Base-by-base conservation (phyloP, 2,888 invertebrate genomes). In the Andrena praecox region DNA sequence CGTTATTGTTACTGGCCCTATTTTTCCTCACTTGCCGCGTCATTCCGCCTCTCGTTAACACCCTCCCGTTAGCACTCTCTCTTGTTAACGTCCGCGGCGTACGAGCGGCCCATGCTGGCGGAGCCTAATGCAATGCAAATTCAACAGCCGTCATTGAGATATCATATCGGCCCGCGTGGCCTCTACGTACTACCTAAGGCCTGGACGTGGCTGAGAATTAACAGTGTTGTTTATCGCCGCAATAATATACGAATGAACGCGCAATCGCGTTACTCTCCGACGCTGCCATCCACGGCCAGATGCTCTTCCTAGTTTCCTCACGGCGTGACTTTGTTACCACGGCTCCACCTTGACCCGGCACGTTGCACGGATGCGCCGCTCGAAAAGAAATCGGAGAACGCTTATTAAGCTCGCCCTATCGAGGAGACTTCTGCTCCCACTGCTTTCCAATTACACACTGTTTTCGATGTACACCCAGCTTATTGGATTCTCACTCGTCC, bases 61-160 rank as follows among this genome's bases (percentile, higher is more conserved):
- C 68, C 24, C 72, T 66, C 48, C 66, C 78, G 60, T 77, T 68
- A 66, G 67, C 80, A 71, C 81, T 73, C 69, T 60, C 75, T 72
- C 68, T 71, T 60, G 82, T 78, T 82, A 79, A 79, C 71, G 71
- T 68, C 20, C 63, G 67, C 20, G 56, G 66, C 42, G 29, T n/a
- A 20, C 20, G 10, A 56, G 48, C 52, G 54, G 33, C 54, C 67
- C 64, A 56, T 59, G 62, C 10, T 29, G 62, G 20, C 42, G 62
- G 10, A 56, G 60, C 60, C 75, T 78, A 77, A 81, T 78, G 84
- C 84, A 69, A 85, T 84, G 84, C 84, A 85, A 85, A 85, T 85
- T 80, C 84, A 84, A 84, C 75, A 62, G 60, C 52, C 75, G 59
- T 76, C 85, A 84, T 85, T 84, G 75, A 80, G 85, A 84, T 84